A percentile compares a stretch with the other conserved stretches of the same genome.
Conservation (phyloP, 2,888 invertebrate genomes). For the Mimachlamys varia region DNA sequence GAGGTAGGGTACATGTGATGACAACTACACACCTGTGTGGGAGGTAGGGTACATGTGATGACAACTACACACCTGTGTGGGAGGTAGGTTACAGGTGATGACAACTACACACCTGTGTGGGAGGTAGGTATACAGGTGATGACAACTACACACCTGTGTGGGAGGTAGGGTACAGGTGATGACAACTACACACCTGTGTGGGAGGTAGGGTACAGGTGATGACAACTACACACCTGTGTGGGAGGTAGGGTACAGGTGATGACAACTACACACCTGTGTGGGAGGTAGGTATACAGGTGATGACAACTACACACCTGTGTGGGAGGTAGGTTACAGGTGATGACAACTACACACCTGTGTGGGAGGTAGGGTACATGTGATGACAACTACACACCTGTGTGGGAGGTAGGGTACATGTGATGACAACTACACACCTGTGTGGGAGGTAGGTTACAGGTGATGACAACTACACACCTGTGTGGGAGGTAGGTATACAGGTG, state of each 20-base stretch:
- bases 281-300: neutral
- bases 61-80: neutral
- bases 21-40: neutral
- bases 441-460: neutral
- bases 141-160: no score
- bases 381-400: no score
- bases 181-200: neutral
- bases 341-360: no score
- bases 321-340: neutral
- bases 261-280: neutral
- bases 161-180: no score
- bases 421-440: no score
- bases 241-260: neutral
- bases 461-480: no score
- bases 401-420: no score
- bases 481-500: neutral
- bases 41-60: neutral
- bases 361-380: no score
- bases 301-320: neutral
- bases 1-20: no score
- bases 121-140: no score
- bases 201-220: neutral
- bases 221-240: no score
- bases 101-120: no score
- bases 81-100: neutral